phyloP scores from a whole-genome alignment of 64 coral and sea anemone genomes.

The Stichodactyla helianthus region DNA sequence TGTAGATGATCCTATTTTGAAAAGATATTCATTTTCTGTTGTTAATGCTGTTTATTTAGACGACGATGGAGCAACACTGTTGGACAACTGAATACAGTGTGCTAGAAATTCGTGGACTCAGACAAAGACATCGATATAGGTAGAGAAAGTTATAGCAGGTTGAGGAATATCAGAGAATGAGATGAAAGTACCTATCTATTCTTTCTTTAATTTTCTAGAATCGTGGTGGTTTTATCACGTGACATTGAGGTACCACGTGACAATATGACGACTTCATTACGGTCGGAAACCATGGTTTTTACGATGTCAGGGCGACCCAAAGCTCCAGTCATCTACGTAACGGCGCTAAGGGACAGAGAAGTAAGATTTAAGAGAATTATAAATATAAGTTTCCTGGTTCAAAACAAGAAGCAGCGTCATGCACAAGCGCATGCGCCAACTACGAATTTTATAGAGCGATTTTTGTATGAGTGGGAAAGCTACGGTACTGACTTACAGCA shows the following conservation, averaged over 20 bases:
- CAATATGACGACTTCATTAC: not conserved
- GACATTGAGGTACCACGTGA: conserved; percentile 13
- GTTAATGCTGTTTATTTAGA: conserved; percentile 4
- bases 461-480: too few relatives aligned
- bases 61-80: conserved; percentile 41
- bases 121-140: conserved; percentile 61
- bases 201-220: not conserved
- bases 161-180: too few relatives aligned
- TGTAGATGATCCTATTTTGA: too few relatives aligned
- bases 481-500: too few relatives aligned
- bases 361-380: conserved; percentile 5
- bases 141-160: not conserved
- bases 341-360: conserved; percentile 52
- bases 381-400: too few relatives aligned
- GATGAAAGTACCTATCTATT: not conserved
- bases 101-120: conserved; percentile 62
- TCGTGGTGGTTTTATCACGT: conserved; percentile 33
- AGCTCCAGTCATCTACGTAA: conserved; percentile 59
- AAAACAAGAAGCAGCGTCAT: too few relatives aligned
- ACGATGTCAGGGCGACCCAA: conserved; percentile 84
- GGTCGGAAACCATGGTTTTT: conserved; percentile 48
- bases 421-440: too few relatives aligned
- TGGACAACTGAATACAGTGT: conserved; percentile 51
- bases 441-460: too few relatives aligned
- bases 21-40: not conserved